These are phyloP conservation scores for Camponotus vicinus DNA, from an alignment of 1,140 invertebrate species.

Conservation along the genomic window DNA sequence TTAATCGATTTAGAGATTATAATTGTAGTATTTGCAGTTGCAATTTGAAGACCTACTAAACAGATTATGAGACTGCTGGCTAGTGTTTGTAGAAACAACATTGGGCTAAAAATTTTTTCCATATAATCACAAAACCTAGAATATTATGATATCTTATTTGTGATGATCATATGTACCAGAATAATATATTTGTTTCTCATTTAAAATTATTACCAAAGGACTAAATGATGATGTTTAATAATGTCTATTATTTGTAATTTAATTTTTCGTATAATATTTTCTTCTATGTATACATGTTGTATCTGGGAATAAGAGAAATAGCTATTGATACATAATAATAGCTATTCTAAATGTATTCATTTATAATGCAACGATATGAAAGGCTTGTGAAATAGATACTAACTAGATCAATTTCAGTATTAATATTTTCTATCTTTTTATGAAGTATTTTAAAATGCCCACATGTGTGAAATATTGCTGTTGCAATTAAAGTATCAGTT, in stretches of 20 bases:
- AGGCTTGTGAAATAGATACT: neutral
- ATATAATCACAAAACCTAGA: constrained; percentile 75
- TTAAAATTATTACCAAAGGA: constrained; percentile 66
- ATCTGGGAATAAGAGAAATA: constrained; percentile 13
- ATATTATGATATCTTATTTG: constrained; percentile 1
- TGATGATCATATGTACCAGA: neutral
- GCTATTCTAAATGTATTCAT: neutral
- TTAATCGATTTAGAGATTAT: constrained; percentile 65
- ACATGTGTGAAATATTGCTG: constrained; percentile 76
- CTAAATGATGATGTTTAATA: constrained; percentile 74
- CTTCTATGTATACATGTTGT: neutral
- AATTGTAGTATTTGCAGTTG: constrained; percentile 60
- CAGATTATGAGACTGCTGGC: constrained; percentile 77
- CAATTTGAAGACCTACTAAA: constrained; percentile 76
- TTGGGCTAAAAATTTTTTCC: constrained; percentile 73
- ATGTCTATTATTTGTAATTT: constrained; percentile 57
- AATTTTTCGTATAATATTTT: constrained; percentile 32
- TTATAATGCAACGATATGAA: neutral
- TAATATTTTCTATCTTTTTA: constrained; percentile 66
- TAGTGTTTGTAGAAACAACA: constrained; percentile 76
- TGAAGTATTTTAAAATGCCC: constrained; percentile 74
- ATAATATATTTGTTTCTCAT: neutral
- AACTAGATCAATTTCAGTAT: constrained; percentile 33
- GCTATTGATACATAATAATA: neutral
- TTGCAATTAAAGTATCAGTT: constrained; percentile 77